Conservation (phyloP, 1,140 invertebrate species). For the Nasonia vitripennis region DNA sequence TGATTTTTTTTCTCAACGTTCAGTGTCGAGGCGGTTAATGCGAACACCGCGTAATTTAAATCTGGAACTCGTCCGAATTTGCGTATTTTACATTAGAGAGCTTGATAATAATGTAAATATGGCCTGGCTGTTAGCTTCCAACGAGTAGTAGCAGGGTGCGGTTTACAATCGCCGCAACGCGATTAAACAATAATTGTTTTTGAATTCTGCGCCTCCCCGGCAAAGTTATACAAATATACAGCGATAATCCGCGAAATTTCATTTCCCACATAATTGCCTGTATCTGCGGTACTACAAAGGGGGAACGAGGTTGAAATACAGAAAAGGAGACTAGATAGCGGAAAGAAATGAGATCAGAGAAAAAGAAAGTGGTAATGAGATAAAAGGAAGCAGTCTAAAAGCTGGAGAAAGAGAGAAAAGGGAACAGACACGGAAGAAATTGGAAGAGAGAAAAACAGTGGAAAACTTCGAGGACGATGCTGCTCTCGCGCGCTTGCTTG, state of each 20-base stretch:
- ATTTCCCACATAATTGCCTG: not conserved
- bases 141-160: not conserved
- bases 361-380: not conserved
- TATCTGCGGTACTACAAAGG: not conserved
- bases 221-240: slow-evolving; percentile 27
- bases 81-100: no score
- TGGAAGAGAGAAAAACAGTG: slow-evolving; percentile 14
- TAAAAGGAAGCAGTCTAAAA: not conserved
- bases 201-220: not conserved
- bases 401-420: not conserved
- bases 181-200: not conserved
- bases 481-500: not conserved
- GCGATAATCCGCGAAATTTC: slow-evolving; percentile 6
- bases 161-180: not conserved
- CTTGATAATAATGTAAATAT: not conserved
- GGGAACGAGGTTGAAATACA: not conserved
- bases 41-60: no score
- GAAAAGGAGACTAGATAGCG: not conserved
- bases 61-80: no score
- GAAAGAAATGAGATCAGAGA: not conserved
- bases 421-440: not conserved
- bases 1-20: no score
- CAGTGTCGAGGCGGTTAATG: no score
- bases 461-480: not conserved
- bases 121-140: not conserved